A percentile compares a stretch with the other conserved stretches of the same genome.
Conservation (phyloP, 2,888 invertebrate species). For the Zygogramma bicolorata region DNA sequence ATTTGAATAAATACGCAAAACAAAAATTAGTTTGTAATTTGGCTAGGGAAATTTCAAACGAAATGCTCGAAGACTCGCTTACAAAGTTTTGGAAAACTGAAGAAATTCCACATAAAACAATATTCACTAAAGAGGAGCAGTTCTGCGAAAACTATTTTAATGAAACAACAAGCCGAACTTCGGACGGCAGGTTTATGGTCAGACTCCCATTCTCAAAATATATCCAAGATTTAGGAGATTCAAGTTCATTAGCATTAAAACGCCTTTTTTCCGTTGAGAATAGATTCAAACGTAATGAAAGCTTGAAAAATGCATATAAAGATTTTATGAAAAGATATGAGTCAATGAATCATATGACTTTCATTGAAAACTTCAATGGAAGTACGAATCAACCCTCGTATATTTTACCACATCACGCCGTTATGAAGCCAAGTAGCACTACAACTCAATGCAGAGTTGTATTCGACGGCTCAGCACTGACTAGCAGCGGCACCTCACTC, state of each 20-base stretch:
- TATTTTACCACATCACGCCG: conserved; percentile 36
- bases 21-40: too few relatives aligned
- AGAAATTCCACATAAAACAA: too few relatives aligned
- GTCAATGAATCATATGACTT: conserved; percentile 34
- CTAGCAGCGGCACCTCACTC: conserved; percentile 15
- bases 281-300: conserved; percentile 19
- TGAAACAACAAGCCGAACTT: neutral
- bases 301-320: conserved; percentile 25
- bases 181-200: neutral
- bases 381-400: conserved; percentile 21
- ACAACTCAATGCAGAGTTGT: conserved; percentile 39
- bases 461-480: conserved; percentile 32
- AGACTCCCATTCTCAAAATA: neutral
- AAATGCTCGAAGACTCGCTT: too few relatives aligned
- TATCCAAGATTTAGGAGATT: neutral
- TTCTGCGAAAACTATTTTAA: neutral
- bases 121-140: too few relatives aligned
- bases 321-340: conserved; percentile 38
- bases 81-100: too few relatives aligned
- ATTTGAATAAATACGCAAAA: too few relatives aligned
- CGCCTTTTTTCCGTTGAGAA: conserved; percentile 23
- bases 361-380: conserved; percentile 1
- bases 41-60: too few relatives aligned
- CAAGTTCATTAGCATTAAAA: conserved; percentile 10
- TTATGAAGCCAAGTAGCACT: conserved; percentile 11